Evolutionary conservation across 64 coral and sea anemone genomes (phyloP).

Genomic region (Acropora yongei): DNA sequence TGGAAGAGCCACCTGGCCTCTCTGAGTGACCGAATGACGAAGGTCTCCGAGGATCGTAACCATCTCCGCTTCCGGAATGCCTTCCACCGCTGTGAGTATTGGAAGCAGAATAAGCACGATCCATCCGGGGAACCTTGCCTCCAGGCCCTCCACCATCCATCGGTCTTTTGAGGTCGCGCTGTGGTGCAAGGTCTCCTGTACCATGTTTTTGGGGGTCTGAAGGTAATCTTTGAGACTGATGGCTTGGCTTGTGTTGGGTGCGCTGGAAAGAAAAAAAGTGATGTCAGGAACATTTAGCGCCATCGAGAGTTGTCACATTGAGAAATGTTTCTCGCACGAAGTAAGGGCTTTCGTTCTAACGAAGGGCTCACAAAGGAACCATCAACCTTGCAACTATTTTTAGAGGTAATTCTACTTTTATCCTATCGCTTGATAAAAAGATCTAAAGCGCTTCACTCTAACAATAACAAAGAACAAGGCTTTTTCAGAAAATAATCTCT

Average conservation of each 20-base stretch:
- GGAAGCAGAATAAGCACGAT: slow-evolving; percentile 44
- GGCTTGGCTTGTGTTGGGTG: slow-evolving; percentile 11
- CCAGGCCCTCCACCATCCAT: slow-evolving; percentile 20
- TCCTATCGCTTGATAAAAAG: too few relatives aligned
- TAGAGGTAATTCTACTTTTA: too few relatives aligned
- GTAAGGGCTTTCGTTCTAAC: too few relatives aligned
- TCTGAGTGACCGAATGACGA: slow-evolving; percentile 41
- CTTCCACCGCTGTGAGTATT: slow-evolving; percentile 47
- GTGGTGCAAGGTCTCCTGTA: slow-evolving; percentile 26
- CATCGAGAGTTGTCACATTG: too few relatives aligned
- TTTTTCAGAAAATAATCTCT: too few relatives aligned
- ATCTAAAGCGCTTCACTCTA: too few relatives aligned
- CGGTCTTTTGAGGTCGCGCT: slow-evolving; percentile 59
- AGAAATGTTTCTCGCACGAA: too few relatives aligned
- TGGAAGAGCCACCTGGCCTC: slow-evolving; percentile 56
- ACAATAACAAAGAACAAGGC: too few relatives aligned
- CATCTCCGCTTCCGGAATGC: slow-evolving; percentile 29
- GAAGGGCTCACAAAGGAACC: too few relatives aligned
- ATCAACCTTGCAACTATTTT: too few relatives aligned
- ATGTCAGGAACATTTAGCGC: too few relatives aligned
- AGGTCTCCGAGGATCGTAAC: slow-evolving; percentile 20
- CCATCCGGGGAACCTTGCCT: slow-evolving; percentile 62
- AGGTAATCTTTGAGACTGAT: neutral
- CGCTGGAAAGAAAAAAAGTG: slow-evolving; percentile 3
- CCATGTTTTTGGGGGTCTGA: slow-evolving; percentile 18